Evolutionary conservation across 2,113 vertebrate species (phyloP).

Genomic region (Pseudorectes ferrugineus): DNA sequence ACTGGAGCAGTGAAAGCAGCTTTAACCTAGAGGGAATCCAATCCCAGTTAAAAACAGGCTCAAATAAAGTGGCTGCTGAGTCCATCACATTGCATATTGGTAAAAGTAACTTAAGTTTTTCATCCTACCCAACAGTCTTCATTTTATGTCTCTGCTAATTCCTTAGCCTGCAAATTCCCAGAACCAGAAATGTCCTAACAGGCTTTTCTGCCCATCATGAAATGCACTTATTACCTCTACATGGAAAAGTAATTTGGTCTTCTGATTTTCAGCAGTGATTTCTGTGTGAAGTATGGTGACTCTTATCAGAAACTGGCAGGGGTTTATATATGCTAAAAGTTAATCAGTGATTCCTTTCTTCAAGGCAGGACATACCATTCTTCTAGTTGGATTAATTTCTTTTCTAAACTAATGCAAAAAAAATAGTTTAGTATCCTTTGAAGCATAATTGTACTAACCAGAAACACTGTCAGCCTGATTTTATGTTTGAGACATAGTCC

Average conservation of each 20-base stretch:
- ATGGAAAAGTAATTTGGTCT: slow-evolving; percentile 19
- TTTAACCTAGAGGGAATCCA: background rate
- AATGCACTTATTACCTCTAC: slow-evolving; percentile 10
- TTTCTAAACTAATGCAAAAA: background rate
- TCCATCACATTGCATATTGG: background rate
- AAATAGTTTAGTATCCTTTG: background rate
- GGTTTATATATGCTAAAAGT: background rate
- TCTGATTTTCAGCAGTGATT: slow-evolving; percentile 27
- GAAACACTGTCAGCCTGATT: background rate
- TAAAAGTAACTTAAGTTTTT: background rate
- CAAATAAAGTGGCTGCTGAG: background rate
- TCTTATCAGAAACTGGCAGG: background rate
- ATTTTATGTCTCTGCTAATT: slow-evolving; percentile 9
- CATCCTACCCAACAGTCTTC: background rate
- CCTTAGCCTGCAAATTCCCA: slow-evolving; percentile 4
- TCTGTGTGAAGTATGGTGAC: background rate
- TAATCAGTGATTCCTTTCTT: background rate
- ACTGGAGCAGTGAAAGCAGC: background rate
- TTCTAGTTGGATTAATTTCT: background rate
- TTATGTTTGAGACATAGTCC: background rate
- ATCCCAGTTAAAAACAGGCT: background rate
- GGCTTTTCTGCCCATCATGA: slow-evolving; percentile 8
- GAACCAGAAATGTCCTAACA: background rate
- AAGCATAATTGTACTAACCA: background rate
- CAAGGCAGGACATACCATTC: background rate